phyloP scores from a whole-genome alignment of 2,113 vertebrate genomes.

The Tachysurus vachellii region DNA sequence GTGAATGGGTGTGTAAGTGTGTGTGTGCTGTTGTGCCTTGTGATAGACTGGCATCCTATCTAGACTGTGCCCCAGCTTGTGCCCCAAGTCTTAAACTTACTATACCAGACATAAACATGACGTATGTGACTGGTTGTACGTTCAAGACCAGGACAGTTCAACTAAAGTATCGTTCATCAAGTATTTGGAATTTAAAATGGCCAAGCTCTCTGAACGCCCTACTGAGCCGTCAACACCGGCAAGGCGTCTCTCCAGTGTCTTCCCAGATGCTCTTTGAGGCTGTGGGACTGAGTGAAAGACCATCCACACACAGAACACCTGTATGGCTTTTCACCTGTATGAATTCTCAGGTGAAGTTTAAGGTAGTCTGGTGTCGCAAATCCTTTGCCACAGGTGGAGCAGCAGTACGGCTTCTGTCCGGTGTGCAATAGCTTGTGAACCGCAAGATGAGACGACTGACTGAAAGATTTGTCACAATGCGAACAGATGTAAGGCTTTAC shows the following conservation, averaged over 20 bases:
- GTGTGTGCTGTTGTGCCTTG: too few species aligned
- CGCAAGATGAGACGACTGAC: background rate
- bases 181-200: background rate
- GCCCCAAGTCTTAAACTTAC: too few species aligned
- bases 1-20: too few species aligned
- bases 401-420: constrained; percentile 9
- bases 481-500: background rate
- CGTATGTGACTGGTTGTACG: background rate
- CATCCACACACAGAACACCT: background rate
- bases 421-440: background rate
- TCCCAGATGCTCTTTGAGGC: background rate
- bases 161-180: background rate
- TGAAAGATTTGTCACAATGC: background rate
- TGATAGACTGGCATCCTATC: too few species aligned
- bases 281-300: constrained; percentile 16
- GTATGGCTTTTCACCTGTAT: constrained; percentile 8
- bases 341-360: background rate
- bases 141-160: background rate
- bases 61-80: too few species aligned
- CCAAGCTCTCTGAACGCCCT: background rate
- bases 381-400: background rate
- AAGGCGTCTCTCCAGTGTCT: background rate
- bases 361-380: background rate
- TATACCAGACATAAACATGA: background rate
- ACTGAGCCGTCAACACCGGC: too few species aligned